Base-by-base conservation (phyloP, 2,113 vertebrate genomes). In the Neopipo cinnamomea region DNA sequence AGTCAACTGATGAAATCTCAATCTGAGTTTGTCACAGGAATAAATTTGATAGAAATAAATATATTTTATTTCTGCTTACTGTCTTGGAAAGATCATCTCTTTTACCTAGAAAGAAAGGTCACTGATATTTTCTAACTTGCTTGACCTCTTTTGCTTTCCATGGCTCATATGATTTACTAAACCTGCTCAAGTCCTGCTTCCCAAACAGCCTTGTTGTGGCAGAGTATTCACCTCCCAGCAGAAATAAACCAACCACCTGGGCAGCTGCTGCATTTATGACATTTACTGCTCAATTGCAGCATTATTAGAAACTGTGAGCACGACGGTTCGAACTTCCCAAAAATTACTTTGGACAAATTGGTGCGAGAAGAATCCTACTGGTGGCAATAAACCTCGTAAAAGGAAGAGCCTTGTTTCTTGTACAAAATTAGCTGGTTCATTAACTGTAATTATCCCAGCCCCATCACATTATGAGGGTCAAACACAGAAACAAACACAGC, bases 391-490 rank as follows among this genome's bases (percentile, higher is more conserved):
- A 85, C 66, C 59, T 62, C 42, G 30, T 49, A 83, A 86, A 96
- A 93, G 35, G 58, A 93, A 95, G 42, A 83, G 74, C 44, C 11
- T 88, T 73, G 58, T 46, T 91, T 88, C 94, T 91, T 58, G 46
- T 85, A 88, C 37, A 77, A 79, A 88, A 96, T 95, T 91, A 95
- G 66, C 63, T 91, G 89, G 58, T 71, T 95, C 74, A 82, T 95
- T 96, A 95, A 68, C 62, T 90, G 25, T 58, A 85, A 85, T 46
- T 59, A 79, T 28, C 55, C 16, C 59, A 83, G 67, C 35, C 87
- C 88, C 85, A 76, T 71, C 78, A 55, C 67, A 82, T 95, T 90
- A 68, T 1, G 53, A 85, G 82, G 78, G 91, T 93, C 89, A 95
- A 93, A 74, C 47, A 79, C 58, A 71, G 81, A 91, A 71, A 56